phyloP scores from a whole-genome alignment of 2,797 vertebrate genomes.

The Acrossocheilus fasciatus region DNA sequence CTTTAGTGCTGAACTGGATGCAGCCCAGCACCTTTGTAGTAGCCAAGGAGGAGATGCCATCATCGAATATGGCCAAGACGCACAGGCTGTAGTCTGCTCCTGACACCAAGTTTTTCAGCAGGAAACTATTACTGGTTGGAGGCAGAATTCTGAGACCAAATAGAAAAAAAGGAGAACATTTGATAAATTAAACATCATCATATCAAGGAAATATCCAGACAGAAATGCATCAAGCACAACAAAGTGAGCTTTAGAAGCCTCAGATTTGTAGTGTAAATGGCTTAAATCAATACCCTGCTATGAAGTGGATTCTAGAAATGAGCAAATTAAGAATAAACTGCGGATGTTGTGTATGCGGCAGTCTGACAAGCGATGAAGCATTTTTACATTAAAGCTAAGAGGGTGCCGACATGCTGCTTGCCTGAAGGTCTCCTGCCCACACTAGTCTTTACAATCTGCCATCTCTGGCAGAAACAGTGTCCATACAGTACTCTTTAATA shows the following conservation, averaged over 20 bases:
- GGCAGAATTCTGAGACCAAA: slow-evolving; percentile 83
- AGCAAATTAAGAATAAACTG: slow-evolving; percentile 20
- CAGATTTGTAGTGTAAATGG: slow-evolving; percentile 40
- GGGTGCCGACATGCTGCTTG: slow-evolving; percentile 4
- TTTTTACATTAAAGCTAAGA: slow-evolving; percentile 25
- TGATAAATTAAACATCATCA: neutral
- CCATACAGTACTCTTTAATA: slow-evolving; percentile 42
- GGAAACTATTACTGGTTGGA: slow-evolving; percentile 85
- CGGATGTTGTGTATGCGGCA: slow-evolving; percentile 65
- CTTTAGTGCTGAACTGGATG: slow-evolving; percentile 87
- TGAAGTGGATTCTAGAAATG: slow-evolving; percentile 17
- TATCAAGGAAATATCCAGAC: neutral
- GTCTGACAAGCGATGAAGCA: neutral
- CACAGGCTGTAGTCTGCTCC: slow-evolving; percentile 91
- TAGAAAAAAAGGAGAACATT: neutral
- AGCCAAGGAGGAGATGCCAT: slow-evolving; percentile 83
- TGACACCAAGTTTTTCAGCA: slow-evolving; percentile 88
- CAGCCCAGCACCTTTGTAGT: slow-evolving; percentile 91
- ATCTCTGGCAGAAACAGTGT: slow-evolving; percentile 37
- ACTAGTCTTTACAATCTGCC: slow-evolving; percentile 25
- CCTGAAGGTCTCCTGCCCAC: slow-evolving; percentile 30
- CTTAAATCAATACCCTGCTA: slow-evolving; percentile 30
- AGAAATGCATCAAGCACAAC: slow-evolving; percentile 75
- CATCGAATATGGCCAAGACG: slow-evolving; percentile 89
- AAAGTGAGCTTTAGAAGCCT: slow-evolving; percentile 57